Percentiles rank a stretch among this genome's conserved stretches.
phyloP scores from a whole-genome alignment of 2,797 vertebrate species.

The Centropyge bicolor region DNA sequence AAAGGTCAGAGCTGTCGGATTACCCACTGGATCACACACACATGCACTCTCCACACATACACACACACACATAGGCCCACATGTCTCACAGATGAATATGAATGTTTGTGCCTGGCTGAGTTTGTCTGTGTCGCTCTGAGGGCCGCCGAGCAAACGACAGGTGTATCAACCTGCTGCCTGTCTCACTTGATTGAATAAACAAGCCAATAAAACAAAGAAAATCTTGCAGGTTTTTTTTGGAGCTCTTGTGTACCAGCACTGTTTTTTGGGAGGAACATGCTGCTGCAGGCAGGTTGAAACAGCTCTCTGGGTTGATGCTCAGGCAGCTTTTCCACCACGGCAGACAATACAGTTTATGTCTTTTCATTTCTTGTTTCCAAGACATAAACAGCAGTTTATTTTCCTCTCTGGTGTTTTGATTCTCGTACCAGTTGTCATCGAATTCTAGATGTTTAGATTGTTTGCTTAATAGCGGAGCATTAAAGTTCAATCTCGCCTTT shows the following conservation, averaged over 20 bases:
- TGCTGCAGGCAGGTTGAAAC: slow-evolving; percentile 14
- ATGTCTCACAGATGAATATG: slow-evolving; percentile 64
- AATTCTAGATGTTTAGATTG: neutral
- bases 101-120: slow-evolving; percentile 55
- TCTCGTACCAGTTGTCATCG: neutral
- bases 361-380: neutral
- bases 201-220: slow-evolving; percentile 48
- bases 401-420: neutral
- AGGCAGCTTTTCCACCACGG: neutral
- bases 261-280: slow-evolving; percentile 2
- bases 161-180: slow-evolving; percentile 60
- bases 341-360: neutral
- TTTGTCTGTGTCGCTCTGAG: slow-evolving; percentile 52
- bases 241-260: slow-evolving; percentile 21
- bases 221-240: slow-evolving; percentile 33
- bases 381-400: neutral
- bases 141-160: slow-evolving; percentile 64
- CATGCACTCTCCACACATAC: neutral
- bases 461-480: neutral
- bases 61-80: slow-evolving; percentile 27
- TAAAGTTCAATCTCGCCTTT: neutral
- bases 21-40: slow-evolving; percentile 21
- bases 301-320: neutral
- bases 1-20: slow-evolving; percentile 71
- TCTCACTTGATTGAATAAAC: slow-evolving; percentile 63